Evolutionary conservation across 1,140 invertebrate genomes (phyloP).

Genomic region (Ericerus pela): DNA sequence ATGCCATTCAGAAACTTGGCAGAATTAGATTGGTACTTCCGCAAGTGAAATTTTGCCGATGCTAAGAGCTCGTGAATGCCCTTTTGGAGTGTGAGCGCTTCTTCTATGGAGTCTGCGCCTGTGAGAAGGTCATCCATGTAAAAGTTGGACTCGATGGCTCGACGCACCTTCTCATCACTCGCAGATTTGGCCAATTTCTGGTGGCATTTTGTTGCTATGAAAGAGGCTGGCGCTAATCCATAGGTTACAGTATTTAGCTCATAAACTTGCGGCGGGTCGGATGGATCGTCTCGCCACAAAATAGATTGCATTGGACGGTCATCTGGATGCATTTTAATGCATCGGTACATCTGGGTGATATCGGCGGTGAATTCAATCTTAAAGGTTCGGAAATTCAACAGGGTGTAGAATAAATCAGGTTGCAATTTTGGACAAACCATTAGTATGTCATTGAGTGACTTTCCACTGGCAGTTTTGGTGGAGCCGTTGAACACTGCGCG

Average conservation of each 20-base stretch:
- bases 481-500: not conserved
- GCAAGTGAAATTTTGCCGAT: no score
- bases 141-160: no score
- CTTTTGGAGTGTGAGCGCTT: no score
- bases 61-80: no score
- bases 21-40: no score
- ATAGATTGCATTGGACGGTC: conserved; percentile 28
- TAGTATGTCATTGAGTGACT: conserved; percentile 25
- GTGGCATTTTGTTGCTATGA: no score
- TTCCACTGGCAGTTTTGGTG: not conserved
- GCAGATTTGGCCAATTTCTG: no score
- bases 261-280: conserved; percentile 23
- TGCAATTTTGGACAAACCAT: conserved; percentile 25
- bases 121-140: no score
- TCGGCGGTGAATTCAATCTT: conserved; percentile 27
- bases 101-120: no score
- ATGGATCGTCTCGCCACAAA: conserved; percentile 24
- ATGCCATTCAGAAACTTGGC: no score
- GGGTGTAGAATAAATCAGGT: conserved; percentile 23
- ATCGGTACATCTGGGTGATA: conserved; percentile 31
- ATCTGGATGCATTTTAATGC: conserved; percentile 24
- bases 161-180: no score
- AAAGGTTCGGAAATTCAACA: conserved; percentile 25
- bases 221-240: conserved; percentile 1
- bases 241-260: conserved; percentile 27